phyloP scores from a whole-genome alignment of 2,113 vertebrate species.

The Psilopogon haemacephalus region DNA sequence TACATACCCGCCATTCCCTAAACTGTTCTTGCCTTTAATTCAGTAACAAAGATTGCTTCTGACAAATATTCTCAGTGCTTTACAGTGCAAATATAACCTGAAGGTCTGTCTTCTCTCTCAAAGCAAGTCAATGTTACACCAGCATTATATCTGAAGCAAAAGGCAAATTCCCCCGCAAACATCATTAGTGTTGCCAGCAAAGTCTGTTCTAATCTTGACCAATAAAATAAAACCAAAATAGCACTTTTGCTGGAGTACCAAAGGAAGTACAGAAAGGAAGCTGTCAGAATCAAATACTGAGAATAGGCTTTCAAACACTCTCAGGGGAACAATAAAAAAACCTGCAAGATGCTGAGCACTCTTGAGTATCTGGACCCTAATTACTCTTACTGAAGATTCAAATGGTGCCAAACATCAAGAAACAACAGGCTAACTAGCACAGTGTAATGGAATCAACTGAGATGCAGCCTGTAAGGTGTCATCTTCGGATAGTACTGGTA shows the following conservation, averaged over 20 bases:
- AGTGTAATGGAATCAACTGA: neutral
- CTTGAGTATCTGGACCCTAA: neutral
- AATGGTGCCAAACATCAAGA: neutral
- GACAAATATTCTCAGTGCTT: conserved; percentile 4
- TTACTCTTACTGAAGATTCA: neutral
- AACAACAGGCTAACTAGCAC: neutral
- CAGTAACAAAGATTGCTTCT: neutral
- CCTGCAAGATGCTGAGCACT: neutral
- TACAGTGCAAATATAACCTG: neutral
- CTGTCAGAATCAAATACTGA: neutral
- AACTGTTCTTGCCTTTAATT: neutral
- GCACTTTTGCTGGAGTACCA: neutral
- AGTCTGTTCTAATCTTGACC: neutral
- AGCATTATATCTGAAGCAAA: neutral
- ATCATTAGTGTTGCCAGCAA: neutral
- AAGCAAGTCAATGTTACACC: neutral
- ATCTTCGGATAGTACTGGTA: neutral
- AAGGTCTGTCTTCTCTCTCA: neutral
- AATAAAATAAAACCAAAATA: neutral
- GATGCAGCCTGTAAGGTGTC: neutral
- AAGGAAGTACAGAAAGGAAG: neutral
- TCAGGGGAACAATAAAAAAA: neutral
- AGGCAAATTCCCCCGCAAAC: neutral
- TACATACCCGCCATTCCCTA: neutral
- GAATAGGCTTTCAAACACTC: neutral